Evolutionary conservation across 2,888 invertebrate genomes (phyloP), one percentile per base, ranked within the genome.

Genomic region (Leistus spinibarbis): DNA sequence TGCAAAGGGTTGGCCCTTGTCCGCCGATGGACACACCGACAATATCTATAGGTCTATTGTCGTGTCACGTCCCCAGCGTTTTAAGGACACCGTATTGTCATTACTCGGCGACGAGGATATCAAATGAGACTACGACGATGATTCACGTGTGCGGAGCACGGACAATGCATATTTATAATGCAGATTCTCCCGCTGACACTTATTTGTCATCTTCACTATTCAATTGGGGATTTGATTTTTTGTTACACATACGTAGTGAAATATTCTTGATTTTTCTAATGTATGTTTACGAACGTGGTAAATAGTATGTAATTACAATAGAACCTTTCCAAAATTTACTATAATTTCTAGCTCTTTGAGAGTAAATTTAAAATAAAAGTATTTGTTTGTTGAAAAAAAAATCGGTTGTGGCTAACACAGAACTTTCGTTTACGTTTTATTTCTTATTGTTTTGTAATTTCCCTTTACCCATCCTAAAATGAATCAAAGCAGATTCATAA

Each of bases 81-180:
- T 53, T 65, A 56, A 65, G 66, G 57, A 72, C 72, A 72, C 72
- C 27, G 72, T 72, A 72, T 72, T 72, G 72, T 72, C 72, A 72
- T 72, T 72, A 72, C 27, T 20, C 1, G 7, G 3, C 24, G 24
- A 24, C n/a, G 24, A 3, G 3, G 7, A 40, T 13, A 40, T 40
- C 40, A 40, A 40, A 7, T 40, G 10, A 40, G 13, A 40, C 13
- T 40, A 40, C n/a, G 40, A 40, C 56, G 65, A 72, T 72, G 72
- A 72, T 65, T 72, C 72, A 72, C 54, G 27, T 54, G 71, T 72
- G 64, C 64, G 64, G n/a, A 22, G 40, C 24, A 60, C 24, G n/a
- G n/a, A n/a, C n/a, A n/a, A n/a, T 16, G 69, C 10, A 53, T 2
- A 54, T 13, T 54, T 13, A 9, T 10, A 64, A 71, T 71, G 71